These are phyloP conservation scores for Sternotherus odoratus DNA, from an alignment of 2,797 vertebrate genomes.

Conservation along the genomic window DNA sequence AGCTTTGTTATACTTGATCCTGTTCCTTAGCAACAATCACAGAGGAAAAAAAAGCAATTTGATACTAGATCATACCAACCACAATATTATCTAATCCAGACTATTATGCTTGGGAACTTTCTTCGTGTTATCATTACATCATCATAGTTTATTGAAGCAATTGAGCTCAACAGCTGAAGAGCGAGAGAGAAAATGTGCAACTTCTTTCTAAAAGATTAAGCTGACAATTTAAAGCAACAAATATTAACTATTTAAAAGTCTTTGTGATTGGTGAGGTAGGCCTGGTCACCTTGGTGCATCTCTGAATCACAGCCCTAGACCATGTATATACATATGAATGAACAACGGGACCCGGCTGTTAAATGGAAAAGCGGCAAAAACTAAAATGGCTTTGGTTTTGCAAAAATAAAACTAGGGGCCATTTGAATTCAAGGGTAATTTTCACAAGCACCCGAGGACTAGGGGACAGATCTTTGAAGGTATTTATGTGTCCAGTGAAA, in stretches of 20 bases:
- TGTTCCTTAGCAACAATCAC: conserved; percentile 1
- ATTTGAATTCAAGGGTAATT: background rate
- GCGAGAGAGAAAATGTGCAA: background rate
- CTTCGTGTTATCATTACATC: background rate
- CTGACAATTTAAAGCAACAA: background rate
- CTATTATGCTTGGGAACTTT: background rate
- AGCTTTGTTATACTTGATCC: conserved; percentile 9
- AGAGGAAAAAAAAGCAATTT: background rate
- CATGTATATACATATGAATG: background rate
- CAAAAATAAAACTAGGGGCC: background rate
- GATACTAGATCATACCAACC: background rate
- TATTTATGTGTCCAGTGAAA: background rate
- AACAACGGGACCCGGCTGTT: background rate
- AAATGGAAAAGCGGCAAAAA: background rate
- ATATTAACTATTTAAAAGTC: background rate
- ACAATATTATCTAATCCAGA: background rate
- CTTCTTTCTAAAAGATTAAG: background rate
- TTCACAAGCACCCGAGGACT: background rate
- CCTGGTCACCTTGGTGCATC: background rate
- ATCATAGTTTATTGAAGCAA: background rate
- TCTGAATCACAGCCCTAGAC: background rate
- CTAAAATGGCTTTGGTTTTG: background rate
- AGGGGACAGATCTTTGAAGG: background rate
- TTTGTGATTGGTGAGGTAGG: background rate
- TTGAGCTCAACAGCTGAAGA: background rate